A percentile compares a stretch with the other conserved stretches of the same genome.
Conservation (phyloP, 2,797 vertebrate genomes). For the Acrossocheilus fasciatus region DNA sequence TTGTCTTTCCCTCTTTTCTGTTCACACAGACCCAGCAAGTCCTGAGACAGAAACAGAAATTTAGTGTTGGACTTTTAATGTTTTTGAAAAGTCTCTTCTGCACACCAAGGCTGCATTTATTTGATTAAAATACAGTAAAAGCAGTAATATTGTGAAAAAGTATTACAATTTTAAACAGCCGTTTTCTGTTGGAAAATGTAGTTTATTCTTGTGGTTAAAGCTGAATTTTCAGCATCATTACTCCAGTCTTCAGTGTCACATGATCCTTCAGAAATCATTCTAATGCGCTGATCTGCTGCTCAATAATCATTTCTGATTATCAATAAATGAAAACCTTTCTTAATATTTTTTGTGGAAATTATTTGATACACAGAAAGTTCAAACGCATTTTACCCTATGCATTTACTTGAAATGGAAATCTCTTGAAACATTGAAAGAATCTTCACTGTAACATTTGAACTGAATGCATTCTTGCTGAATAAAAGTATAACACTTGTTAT, state of each 20-base stretch:
- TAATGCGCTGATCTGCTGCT: neutral
- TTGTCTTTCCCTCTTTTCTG: slow-evolving; percentile 99
- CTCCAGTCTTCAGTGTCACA: neutral
- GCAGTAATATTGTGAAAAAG: neutral
- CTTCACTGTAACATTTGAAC: neutral
- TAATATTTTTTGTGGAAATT: neutral
- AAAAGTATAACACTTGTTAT: neutral
- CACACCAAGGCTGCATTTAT: neutral
- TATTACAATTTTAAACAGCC: neutral
- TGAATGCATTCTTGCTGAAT: neutral
- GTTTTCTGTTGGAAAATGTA: neutral
- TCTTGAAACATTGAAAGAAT: neutral
- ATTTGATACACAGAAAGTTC: neutral
- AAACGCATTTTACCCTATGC: neutral
- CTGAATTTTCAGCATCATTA: neutral
- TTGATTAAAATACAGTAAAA: neutral
- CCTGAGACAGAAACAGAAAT: slow-evolving; percentile 73
- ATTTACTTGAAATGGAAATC: neutral
- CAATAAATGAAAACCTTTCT: neutral
- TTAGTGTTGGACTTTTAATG: neutral
- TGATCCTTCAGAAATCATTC: neutral
- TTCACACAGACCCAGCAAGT: slow-evolving; percentile 96
- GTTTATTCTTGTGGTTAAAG: neutral
- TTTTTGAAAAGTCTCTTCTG: neutral
- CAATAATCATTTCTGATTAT: neutral